Evolutionary conservation across 1,140 invertebrate genomes (phyloP), one percentile per base, ranked within the genome.

Genomic region (Scaptodrosophila lebanonensis): DNA sequence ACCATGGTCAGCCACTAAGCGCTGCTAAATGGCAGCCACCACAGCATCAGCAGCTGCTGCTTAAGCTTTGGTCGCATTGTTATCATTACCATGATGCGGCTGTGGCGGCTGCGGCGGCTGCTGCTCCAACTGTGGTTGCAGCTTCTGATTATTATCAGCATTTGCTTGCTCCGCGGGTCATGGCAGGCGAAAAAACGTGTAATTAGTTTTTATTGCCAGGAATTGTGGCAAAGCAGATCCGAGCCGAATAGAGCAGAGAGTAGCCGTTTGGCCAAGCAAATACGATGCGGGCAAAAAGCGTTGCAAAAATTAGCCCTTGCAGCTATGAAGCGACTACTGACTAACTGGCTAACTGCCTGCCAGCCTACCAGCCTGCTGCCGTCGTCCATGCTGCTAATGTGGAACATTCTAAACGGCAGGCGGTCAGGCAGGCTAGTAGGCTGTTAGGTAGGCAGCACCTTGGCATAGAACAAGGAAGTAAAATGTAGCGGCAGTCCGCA

Each of bases 271-370:
- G 22, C 8, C 11, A 50, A 25, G 27, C 38, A 38, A 38, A 45
- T 17, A 52, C 53, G 27, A 59, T 64, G 50, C 30, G 49, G 30
- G 17, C 20, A 2, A n/a, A 25, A 27, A 45, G 59, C 56, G 56
- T 64, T 65, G 64, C 42, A 82, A 65, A 79, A 79, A 79, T 79
- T 79, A 79, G 75, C 75, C 75, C 75, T 79, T 82, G 75, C 69
- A 69, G 73, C 60, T 50, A 70, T 53, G 27, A 45, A 63, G 54
- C 38, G 39, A 44, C 29, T 44, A 52, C 47, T 42, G 50, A 33
- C 35, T 49, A 27, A 13, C 18, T 30, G 36, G n/a, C 22, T 8
- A 25, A 25, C 22, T 25, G n/a, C 11, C 22, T 15, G 38, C 39
- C 18, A 40, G 16, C 8, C 30, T 17, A 45, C 17, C 18, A 39